Percentiles rank a stretch among this genome's conserved stretches.
phyloP scores from a whole-genome alignment of 1,140 invertebrate species.

The Cotesia chilonis region DNA sequence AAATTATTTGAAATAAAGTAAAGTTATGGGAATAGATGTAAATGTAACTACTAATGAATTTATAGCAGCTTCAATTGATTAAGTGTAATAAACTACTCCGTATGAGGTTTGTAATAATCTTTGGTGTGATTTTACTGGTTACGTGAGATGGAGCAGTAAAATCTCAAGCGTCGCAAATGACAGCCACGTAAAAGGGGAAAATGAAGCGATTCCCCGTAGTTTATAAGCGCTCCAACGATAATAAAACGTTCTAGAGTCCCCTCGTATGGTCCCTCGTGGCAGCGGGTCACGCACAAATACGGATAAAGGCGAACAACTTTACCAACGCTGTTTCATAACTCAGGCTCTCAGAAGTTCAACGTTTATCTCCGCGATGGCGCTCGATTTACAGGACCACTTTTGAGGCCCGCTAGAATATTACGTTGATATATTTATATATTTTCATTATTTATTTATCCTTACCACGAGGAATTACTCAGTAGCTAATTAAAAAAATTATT shows the following conservation, averaged over 20 bases:
- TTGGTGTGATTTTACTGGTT: slow-evolving; percentile 17
- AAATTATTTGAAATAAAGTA: no score
- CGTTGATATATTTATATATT: neutral
- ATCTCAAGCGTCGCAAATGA: slow-evolving; percentile 44
- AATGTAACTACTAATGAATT: no score
- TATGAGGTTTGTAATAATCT: slow-evolving; percentile 13
- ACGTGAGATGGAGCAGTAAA: slow-evolving; percentile 38
- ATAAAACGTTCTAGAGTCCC: slow-evolving; percentile 50
- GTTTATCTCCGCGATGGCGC: slow-evolving; percentile 50
- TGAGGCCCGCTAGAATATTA: slow-evolving; percentile 33
- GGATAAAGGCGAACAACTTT: slow-evolving; percentile 20
- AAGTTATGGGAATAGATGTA: no score
- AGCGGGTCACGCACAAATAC: slow-evolving; percentile 20
- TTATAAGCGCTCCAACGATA: slow-evolving; percentile 50
- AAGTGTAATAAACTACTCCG: slow-evolving; percentile 15
- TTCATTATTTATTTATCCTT: no score
- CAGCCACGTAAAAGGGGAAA: slow-evolving; percentile 49
- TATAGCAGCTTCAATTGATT: neutral
- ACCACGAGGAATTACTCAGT: no score
- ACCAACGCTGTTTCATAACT: slow-evolving; percentile 31
- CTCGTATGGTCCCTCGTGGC: slow-evolving; percentile 27
- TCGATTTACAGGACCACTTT: slow-evolving; percentile 56
- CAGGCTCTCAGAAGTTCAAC: slow-evolving; percentile 19
- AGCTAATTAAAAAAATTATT: no score
- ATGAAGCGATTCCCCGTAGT: slow-evolving; percentile 56